Evolutionary conservation across 2,888 invertebrate species (phyloP), one percentile per base, ranked within the genome.

Genomic region (Rhopalosiphum nymphaeae): DNA sequence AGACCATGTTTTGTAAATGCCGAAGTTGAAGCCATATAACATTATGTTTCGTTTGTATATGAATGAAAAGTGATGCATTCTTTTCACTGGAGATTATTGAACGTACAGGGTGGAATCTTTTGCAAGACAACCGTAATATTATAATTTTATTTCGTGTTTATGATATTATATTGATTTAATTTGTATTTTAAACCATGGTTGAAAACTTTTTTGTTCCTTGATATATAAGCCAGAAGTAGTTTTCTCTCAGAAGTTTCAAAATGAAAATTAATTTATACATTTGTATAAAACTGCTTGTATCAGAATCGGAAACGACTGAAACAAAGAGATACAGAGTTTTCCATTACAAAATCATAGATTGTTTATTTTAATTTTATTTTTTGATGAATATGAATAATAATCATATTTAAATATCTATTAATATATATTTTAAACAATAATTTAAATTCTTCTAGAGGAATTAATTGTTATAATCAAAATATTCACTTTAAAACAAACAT

Each of bases 11-110:
- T 84, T 53, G 53, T 36, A 53, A 29, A 53, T 29, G 91, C 2
- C 29, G 53, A 3, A 21, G 10, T 9, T 42, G 91, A 91, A 91
- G 91, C 91, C 91, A 29, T 91, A 84, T 42, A 53, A 53, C n/a
- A 44, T 46, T 46, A 44, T 46, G n/a, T 90, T 90, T 67, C n/a
- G 90, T 53, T 53, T 56, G 84, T 42, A 26, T 49, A 78, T 42
- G 29, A 56, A 89, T 42, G 26, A 42, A 57, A 56, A 89, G 36
- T 36, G 56, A 89, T 89, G 89, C 42, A 29, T 57, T 42, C 29
- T 13, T 57, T 56, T 36, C 56, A 57, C 42, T 89, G 42, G 56
- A 89, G 89, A 57, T 44, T 57, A 57, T 89, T 57, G 26, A 29
- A 89, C 56, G 56, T 56, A 89, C 42, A 89, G 56, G 56, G 89